These are phyloP conservation scores for Holothuria scabra DNA, from an alignment of 53 echinoderm and acorn worm species.

Conservation along the genomic window DNA sequence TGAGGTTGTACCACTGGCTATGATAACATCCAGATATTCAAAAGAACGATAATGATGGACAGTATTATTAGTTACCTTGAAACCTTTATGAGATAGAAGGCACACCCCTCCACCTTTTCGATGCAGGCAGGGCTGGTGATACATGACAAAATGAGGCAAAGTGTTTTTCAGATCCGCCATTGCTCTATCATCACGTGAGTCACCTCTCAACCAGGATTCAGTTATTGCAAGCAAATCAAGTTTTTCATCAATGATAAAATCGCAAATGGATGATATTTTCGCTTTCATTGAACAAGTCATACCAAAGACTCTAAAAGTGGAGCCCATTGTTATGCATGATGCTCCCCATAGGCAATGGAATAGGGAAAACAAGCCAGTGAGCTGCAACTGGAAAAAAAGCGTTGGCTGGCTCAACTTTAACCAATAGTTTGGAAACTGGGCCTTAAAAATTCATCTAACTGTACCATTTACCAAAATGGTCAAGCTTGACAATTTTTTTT, in stretches of 20 bases:
- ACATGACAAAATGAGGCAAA: conserved; percentile 46
- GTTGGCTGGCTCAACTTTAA: no score
- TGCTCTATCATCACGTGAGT: conserved; percentile 23
- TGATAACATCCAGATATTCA: conserved; percentile 45
- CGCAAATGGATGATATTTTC: conserved; percentile 48
- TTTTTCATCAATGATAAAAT: conserved; percentile 26
- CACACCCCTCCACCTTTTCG: conserved; percentile 47
- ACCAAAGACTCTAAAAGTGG: no score
- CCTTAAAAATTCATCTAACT: no score
- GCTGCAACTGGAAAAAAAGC: no score
- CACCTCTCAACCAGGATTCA: conserved; percentile 52
- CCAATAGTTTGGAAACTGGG: no score
- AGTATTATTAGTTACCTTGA: conserved; percentile 16
- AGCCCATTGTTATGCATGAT: no score
- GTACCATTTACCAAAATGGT: no score
- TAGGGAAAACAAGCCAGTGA: no score
- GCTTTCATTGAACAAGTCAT: conserved; percentile 36
- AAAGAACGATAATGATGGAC: conserved; percentile 31
- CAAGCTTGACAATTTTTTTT: no score
- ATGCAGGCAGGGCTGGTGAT: conserved; percentile 39
- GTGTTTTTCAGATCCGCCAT: conserved; percentile 29
- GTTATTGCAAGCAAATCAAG: conserved; percentile 41
- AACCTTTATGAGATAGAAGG: conserved; percentile 44
- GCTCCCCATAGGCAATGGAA: no score
- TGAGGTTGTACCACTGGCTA: conserved; percentile 9